Evolutionary conservation across 2,797 vertebrate genomes (phyloP).

Genomic region (Staurois parvus): DNA sequence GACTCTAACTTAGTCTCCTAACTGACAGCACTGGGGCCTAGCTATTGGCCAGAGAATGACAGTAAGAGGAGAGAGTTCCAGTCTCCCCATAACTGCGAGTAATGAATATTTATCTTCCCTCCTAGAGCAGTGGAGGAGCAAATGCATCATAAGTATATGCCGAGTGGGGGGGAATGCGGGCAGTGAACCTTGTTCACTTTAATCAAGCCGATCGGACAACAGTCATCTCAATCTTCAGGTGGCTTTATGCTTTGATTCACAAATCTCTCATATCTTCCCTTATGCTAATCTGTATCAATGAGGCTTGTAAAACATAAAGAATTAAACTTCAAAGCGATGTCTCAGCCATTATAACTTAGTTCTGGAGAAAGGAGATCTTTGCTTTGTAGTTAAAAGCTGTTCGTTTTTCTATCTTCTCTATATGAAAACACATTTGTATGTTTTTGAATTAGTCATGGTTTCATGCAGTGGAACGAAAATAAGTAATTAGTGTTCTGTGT

Average conservation of each 20-base stretch:
- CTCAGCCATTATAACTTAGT: conserved; percentile 55
- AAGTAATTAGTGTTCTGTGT: conserved; percentile 40
- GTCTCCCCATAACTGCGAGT: no score
- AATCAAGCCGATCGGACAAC: no score
- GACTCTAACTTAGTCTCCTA: no score
- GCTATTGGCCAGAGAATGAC: no score
- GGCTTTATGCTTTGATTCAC: not conserved
- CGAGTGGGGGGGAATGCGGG: no score
- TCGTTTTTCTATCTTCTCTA: conserved; percentile 31
- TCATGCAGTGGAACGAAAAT: conserved; percentile 54
- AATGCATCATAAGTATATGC: no score
- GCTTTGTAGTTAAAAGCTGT: conserved; percentile 56
- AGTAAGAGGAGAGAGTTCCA: no score
- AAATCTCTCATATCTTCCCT: not conserved
- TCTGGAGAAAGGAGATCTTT: conserved; percentile 60
- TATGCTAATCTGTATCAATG: conserved; percentile 9
- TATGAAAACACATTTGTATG: conserved; percentile 44
- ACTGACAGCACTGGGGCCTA: no score
- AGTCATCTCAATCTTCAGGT: no score
- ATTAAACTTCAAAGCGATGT: conserved; percentile 58
- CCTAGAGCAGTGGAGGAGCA: no score
- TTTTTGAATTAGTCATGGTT: conserved; percentile 38
- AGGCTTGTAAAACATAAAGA: conserved; percentile 43
- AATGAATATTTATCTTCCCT: no score
- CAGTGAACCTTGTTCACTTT: no score